Conservation (phyloP, 1,140 invertebrate genomes). For the Condylostylus longicornis region DNA sequence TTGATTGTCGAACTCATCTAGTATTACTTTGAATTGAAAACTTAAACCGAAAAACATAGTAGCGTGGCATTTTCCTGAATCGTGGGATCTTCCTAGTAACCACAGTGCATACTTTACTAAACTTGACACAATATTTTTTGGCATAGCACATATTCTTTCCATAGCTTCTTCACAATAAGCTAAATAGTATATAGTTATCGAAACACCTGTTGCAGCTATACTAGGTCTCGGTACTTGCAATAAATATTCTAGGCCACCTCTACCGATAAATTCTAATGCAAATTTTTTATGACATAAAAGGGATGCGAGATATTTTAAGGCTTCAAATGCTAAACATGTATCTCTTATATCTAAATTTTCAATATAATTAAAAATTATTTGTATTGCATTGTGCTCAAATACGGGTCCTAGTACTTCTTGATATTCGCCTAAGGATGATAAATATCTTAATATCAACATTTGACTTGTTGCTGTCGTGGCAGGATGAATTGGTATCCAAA, state of each 20-base stretch:
- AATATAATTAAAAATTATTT: slow-evolving; percentile 80
- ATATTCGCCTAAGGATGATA: slow-evolving; percentile 91
- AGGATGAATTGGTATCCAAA: slow-evolving; percentile 66
- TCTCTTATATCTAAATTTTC: slow-evolving; percentile 76
- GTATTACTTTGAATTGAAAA: slow-evolving; percentile 79
- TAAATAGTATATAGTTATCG: slow-evolving; percentile 90
- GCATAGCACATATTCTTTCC: slow-evolving; percentile 80
- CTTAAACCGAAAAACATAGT: slow-evolving; percentile 94
- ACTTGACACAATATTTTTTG: slow-evolving; percentile 58
- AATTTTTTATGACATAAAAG: slow-evolving; percentile 95
- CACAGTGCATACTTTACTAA: slow-evolving; percentile 79
- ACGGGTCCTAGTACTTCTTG: slow-evolving; percentile 88
- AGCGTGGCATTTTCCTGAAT: slow-evolving; percentile 87
- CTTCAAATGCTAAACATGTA: slow-evolving; percentile 86
- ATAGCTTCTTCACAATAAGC: slow-evolving; percentile 96
- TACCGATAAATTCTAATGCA: slow-evolving; percentile 82
- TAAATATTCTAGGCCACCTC: slow-evolving; percentile 67
- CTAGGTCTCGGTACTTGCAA: slow-evolving; percentile 81
- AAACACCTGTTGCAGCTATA: slow-evolving; percentile 87
- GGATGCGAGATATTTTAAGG: slow-evolving; percentile 81
- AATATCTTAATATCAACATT: slow-evolving; percentile 80
- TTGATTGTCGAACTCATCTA: slow-evolving; percentile 84
- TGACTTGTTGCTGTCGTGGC: slow-evolving; percentile 73
- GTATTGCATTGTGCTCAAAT: slow-evolving; percentile 81
- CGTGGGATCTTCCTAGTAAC: slow-evolving; percentile 89